phyloP scores from a whole-genome alignment of 2,888 invertebrate genomes.

The Drosophila picticornis region DNA sequence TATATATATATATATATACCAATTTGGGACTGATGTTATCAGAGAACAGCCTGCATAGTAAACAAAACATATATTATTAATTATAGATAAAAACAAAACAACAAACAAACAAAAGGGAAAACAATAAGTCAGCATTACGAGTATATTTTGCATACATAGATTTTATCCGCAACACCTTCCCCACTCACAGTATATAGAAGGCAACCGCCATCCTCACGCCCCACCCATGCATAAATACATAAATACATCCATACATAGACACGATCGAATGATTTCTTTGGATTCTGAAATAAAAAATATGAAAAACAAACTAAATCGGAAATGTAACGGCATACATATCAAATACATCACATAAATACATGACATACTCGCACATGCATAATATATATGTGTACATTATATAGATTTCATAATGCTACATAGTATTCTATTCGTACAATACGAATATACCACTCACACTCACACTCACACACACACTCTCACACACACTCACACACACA shows the following conservation, averaged over 20 bases:
- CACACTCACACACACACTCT: slow-evolving; percentile 12
- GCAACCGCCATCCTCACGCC: slow-evolving; percentile 2
- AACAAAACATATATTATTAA: slow-evolving; percentile 49
- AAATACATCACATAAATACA: slow-evolving; percentile 68
- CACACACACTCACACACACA: slow-evolving; percentile 26
- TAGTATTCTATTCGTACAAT: slow-evolving; percentile 23
- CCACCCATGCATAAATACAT: slow-evolving; percentile 7
- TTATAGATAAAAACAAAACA: slow-evolving; percentile 40
- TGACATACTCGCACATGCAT: slow-evolving; percentile 48
- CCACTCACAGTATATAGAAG: slow-evolving; percentile 13
- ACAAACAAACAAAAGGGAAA: slow-evolving; percentile 11
- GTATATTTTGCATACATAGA: slow-evolving; percentile 60
- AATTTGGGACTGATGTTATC: slow-evolving; percentile 59
- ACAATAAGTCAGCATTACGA: slow-evolving; percentile 47
- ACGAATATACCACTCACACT: slow-evolving; percentile 34
- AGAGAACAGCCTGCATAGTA: slow-evolving; percentile 43
- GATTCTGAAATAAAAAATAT: slow-evolving; percentile 13
- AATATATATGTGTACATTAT: slow-evolving; percentile 24
- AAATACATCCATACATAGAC: slow-evolving; percentile 6
- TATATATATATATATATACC: slow-evolving; percentile 36
- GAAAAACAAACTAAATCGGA: slow-evolving; percentile 63
- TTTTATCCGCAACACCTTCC: slow-evolving; percentile 34
- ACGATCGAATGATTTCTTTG: slow-evolving; percentile 19
- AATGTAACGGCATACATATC: slow-evolving; percentile 83
- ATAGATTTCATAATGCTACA: slow-evolving; percentile 28